Evolutionary conservation across 2,888 invertebrate genomes (phyloP), one percentile per base, ranked within the genome.

Genomic region (Ennomos erosarius): DNA sequence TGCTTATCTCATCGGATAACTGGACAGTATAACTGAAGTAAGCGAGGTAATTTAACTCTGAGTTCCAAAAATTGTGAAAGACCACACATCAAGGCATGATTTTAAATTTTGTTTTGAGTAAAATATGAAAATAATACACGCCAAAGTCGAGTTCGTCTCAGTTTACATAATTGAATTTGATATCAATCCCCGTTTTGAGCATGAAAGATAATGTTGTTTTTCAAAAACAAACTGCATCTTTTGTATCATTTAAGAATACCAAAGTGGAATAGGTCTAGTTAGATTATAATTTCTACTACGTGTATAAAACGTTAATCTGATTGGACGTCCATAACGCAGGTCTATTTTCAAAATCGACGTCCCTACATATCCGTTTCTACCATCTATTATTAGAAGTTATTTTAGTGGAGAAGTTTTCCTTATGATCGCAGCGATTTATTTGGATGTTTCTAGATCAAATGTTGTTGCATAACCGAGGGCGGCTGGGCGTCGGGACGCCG

Each of bases 401-500:
- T 69, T 71, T 71, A 70, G 69, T 68, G 68, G 59, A 70, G 67
- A 73, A 66, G 52, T 69, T 75, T 67, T 70, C 52, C 58, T 70
- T 65, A 69, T 68, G 68, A 71, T 71, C 63, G 44, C 44, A 48
- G 64, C 68, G 76, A 79, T 76, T 76, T 75, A 74, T 75, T 63
- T 48, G 70, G 79, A 81, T 82, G 82, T 82, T 84, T 82, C 82
- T 81, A 77, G 81, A 84, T 79, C 78, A 80, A 81, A 79, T 66
- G 65, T 67, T 75, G 80, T 88, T 89, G 85, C 85, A 87, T 90
- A 89, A 90, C 83, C 76, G 62, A 71, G 76, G 79, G 71, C 71
- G 79, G 74, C 70, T 71, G 70, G 78, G 79, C 75, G 76, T 75
- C 73, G 69, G 75, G 77, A 72, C 78, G 77, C 74, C 77, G 70